Base-by-base conservation (phyloP, 2,888 invertebrate genomes). In the Euzophera pinguis region DNA sequence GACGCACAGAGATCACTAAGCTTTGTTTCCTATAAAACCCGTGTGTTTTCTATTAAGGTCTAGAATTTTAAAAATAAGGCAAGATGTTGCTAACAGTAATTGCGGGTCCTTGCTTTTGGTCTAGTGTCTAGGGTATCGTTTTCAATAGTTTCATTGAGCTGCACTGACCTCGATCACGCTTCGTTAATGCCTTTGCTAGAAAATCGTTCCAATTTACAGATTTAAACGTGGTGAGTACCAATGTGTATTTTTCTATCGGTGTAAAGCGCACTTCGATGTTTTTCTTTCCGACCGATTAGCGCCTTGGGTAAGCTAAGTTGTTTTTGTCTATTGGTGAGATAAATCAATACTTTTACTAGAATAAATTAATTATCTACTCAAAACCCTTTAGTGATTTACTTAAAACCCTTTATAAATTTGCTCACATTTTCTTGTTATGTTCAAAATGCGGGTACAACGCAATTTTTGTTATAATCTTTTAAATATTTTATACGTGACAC, bases 141-240 rank as follows among this genome's bases (percentile, higher is more conserved):
- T 29, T 32, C 32, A 14, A 34, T 32, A 45, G 45, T 45, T 32
- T 13, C 32, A 45, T 14, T 16, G 45, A 45, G 45, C 16, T 45
- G 27, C 32, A 13, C 14, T 32, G 45, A 32, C 45, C 29, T 32
- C 32, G 29, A 45, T 32, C 45, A 45, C 45, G 45, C 45, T 14
- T 32, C 32, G 32, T 32, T 45, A 45, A 45, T 45, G 45, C 45
- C 32, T 45, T 45, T 32, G 14, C 32, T 14, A 45, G 45, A 45
- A 45, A 45, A 45, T 45, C 45, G 45, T 13, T 45, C 45, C 45
- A 45, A 45, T 45, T 45, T 45, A 45, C 45, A 32, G 45, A 45
- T 45, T 45, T 34, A 45, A 45, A 45, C 45, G 39, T 39, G 45
- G 32, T 45, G 34, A 34, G 45, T 32, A 32, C 16, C 39, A 16